Evolutionary conservation across 2,113 vertebrate species (phyloP), one percentile per base, ranked within the genome.

Genomic region (Bambusicola thoracicus): DNA sequence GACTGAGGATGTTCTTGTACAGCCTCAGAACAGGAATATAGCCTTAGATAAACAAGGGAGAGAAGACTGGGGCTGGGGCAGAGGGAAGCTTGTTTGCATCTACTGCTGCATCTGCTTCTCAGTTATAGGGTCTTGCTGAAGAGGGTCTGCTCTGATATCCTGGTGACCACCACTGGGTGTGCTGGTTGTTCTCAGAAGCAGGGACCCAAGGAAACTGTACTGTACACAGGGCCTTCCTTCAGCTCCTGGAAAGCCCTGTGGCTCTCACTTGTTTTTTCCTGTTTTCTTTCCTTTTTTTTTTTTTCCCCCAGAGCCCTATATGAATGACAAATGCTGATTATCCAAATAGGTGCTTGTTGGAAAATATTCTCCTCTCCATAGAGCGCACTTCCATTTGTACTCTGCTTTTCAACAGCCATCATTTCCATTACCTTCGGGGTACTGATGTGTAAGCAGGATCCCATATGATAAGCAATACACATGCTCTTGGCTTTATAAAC

Each of bases 401-500:
- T 67, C 61, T 66, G 36, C 43, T 79, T 82, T 59, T 34, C 53
- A 40, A 17, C 14, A 75, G 24, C 21, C 10, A n/a, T n/a, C n/a
- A n/a, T n/a, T 73, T 68, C 27, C 0, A 0, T 25, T 56, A 43
- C 30, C 36, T 77, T 18, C 48, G 36, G 69, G 68, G 29, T 56
- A 40, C 2, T 29, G 48, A 34, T 34, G 12, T 8, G 21, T 3
- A 2, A 19, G 16, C 46, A 65, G 53, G 34, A 59, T 8, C 21
- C 14, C 2, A 1, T 15, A 40, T 30, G 67, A 25, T 15, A 17
- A 61, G 21, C 65, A 24, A 4, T 4, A 18, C 2, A 7, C 4
- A 1, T 24, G 14, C 30, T 84, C 20, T 74, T 36, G 62, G 44
- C 43, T 15, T 34, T 44, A 36, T 1, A 4, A 81, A 10, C 12